A percentile compares a stretch with the other conserved stretches of the same genome.
phyloP scores from a whole-genome alignment of 2,888 invertebrate species.

The Bellardia bayeri region DNA sequence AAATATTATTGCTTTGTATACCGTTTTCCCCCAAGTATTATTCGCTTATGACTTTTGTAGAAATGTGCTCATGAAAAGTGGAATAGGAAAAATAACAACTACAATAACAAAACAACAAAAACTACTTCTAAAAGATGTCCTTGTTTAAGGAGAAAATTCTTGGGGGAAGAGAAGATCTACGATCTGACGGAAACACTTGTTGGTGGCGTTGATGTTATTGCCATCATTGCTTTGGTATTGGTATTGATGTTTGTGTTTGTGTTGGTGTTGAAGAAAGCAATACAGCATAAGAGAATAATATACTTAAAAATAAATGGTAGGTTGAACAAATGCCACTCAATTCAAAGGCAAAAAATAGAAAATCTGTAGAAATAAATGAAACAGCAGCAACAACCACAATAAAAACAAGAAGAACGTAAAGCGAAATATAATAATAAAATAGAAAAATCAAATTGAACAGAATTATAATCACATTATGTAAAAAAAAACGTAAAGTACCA shows the following conservation, averaged over 20 bases:
- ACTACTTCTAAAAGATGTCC: conserved; percentile 25
- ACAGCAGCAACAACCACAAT: conserved; percentile 18
- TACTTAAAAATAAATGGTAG: conserved; percentile 64
- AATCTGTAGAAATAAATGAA: neutral
- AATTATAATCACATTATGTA: conserved; percentile 46
- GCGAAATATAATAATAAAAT: neutral
- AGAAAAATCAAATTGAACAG: conserved; percentile 52
- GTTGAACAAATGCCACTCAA: conserved; percentile 56
- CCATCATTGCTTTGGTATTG: neutral
- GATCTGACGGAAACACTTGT: conserved; percentile 54
- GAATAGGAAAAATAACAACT: conserved; percentile 1
- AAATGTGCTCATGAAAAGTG: conserved; percentile 15
- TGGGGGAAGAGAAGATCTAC: conserved; percentile 23
- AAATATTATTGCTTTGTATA: conserved; percentile 20
- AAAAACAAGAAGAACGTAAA: conserved; percentile 19
- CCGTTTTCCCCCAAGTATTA: conserved; percentile 56
- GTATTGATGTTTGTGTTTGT: neutral
- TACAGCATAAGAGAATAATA: conserved; percentile 52
- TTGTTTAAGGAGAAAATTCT: conserved; percentile 17
- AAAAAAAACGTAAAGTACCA: conserved; percentile 7
- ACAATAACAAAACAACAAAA: neutral
- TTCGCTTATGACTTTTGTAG: conserved; percentile 41
- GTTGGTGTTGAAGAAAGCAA: conserved; percentile 43
- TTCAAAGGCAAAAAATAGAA: neutral
- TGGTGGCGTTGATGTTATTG: conserved; percentile 31